Evolutionary conservation across 2,113 vertebrate genomes (phyloP).

Genomic region (Leucopsar rothschildi): DNA sequence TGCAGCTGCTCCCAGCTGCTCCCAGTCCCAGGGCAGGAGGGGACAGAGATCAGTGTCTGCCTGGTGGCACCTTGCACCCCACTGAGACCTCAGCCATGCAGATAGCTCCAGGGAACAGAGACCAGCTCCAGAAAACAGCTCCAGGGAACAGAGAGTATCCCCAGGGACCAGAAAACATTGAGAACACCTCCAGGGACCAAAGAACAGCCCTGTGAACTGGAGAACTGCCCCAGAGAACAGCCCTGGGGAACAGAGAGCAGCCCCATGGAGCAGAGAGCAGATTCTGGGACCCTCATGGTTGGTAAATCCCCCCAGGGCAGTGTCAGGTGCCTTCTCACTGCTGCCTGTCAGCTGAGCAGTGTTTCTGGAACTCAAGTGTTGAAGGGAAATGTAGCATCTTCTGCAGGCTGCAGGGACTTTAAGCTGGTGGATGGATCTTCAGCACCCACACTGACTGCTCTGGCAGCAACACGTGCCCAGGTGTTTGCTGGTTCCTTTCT

Average conservation of each 20-base stretch:
- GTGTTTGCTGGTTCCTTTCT: not conserved
- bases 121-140: not conserved
- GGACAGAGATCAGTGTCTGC: not conserved
- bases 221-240: not conserved
- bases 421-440: not conserved
- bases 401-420: not conserved
- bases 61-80: not conserved
- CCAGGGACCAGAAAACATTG: not conserved
- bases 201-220: not conserved
- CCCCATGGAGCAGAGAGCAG: not conserved
- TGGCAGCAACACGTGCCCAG: not conserved
- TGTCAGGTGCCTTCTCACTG: accelerated
- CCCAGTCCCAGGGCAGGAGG: not conserved
- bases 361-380: not conserved
- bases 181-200: not conserved
- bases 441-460: not conserved
- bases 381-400: not conserved
- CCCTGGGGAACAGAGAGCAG: not conserved
- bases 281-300: accelerated
- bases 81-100: not conserved
- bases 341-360: not conserved
- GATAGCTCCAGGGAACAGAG: not conserved
- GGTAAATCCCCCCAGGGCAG: not conserved
- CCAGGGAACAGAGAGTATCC: not conserved
- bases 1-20: not conserved